Evolutionary conservation across 2,113 vertebrate species (phyloP).

Genomic region (Clarias magur): DNA sequence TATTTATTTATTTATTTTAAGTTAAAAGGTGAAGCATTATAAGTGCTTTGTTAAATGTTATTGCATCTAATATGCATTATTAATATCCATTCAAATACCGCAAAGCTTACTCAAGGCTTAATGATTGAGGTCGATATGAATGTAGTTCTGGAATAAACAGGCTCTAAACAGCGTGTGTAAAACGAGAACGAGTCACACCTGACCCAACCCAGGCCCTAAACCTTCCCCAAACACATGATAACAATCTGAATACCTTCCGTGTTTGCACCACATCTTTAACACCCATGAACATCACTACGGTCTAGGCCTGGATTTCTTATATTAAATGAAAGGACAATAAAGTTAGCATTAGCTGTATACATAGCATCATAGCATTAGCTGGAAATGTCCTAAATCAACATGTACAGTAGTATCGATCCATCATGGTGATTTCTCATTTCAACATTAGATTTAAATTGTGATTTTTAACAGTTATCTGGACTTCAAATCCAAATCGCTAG

Average conservation of each 20-base stretch:
- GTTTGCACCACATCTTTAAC: not conserved
- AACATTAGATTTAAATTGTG: not conserved
- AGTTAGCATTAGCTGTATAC: not conserved
- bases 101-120: not conserved
- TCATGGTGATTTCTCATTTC: not conserved
- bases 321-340: not conserved
- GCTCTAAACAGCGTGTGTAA: not conserved
- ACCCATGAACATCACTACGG: not conserved
- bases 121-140: not conserved
- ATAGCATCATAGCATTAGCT: not conserved
- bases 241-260: conserved; percentile 5
- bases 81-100: not conserved
- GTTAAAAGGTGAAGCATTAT: not conserved
- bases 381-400: not conserved
- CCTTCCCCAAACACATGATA: not conserved
- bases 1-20: not conserved
- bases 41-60: conserved; percentile 3
- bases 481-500: not conserved
- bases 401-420: not conserved
- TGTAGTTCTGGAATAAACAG: conserved; percentile 9
- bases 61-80: not conserved
- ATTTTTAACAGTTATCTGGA: not conserved
- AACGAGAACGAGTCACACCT: not conserved
- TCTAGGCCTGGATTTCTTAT: not conserved
- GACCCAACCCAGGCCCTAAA: not conserved